Evolutionary conservation across 2,113 vertebrate species (phyloP).

Genomic region (Callorhinus ursinus): DNA sequence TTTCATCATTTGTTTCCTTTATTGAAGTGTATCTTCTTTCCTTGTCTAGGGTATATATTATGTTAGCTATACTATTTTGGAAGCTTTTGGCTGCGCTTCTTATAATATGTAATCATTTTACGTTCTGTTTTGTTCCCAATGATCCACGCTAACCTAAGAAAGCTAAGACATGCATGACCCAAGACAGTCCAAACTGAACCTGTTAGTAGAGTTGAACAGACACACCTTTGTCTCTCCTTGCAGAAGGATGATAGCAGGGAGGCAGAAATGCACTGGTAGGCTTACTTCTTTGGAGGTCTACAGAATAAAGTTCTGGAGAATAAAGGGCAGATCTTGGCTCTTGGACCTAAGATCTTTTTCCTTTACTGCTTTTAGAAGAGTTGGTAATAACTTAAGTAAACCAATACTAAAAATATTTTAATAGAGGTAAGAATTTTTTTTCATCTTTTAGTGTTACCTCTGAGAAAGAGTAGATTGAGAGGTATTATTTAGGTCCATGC

Average conservation of each 20-base stretch:
- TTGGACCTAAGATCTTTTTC: not conserved
- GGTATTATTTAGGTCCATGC: not conserved
- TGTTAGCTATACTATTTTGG: not conserved
- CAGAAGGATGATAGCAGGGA: not conserved
- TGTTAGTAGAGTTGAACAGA: not conserved
- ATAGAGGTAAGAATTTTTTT: slow-evolving; percentile 29
- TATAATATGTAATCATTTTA: not conserved
- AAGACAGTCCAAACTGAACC: not conserved
- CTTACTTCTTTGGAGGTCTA: not conserved
- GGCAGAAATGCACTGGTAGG: not conserved
- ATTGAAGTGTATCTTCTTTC: not conserved
- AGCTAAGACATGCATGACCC: not conserved
- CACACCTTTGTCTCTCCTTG: not conserved
- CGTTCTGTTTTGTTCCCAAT: not conserved
- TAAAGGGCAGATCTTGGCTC: not conserved
- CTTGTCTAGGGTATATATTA: not conserved
- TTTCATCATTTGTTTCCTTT: not conserved
- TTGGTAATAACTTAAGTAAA: not conserved
- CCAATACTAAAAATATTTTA: not conserved
- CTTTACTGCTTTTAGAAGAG: not conserved
- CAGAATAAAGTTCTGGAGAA: not conserved
- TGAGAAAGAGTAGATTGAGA: not conserved
- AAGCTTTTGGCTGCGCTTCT: not conserved
- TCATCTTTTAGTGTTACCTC: not conserved
- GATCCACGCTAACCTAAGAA: not conserved